phyloP scores from a whole-genome alignment of 2,113 vertebrate species.

The Forbesichthys papilliferus region DNA sequence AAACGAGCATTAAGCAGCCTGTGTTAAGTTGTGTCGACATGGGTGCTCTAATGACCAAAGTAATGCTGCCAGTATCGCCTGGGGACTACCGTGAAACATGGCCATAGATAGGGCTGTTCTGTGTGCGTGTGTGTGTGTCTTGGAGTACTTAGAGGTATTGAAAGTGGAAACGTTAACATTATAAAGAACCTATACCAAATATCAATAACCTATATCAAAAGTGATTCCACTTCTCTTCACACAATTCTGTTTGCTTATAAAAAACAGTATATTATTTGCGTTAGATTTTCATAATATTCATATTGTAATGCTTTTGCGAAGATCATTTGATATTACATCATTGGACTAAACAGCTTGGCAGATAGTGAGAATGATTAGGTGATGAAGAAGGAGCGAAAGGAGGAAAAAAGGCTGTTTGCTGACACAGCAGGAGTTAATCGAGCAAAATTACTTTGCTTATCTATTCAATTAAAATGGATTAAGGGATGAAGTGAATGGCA shows the following conservation, averaged over 20 bases:
- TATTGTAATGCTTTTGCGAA: too few relatives aligned
- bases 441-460: slow-evolving; percentile 67
- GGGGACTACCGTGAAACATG: slow-evolving; percentile 30
- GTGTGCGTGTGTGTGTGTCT: slow-evolving; percentile 8
- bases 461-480: slow-evolving; percentile 68
- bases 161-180: too few relatives aligned
- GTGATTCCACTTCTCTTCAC: neutral
- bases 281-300: too few relatives aligned
- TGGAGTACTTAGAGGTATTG: too few relatives aligned
- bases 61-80: slow-evolving; percentile 49
- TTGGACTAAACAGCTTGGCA: neutral
- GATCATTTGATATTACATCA: too few relatives aligned
- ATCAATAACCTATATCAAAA: too few relatives aligned
- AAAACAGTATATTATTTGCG: too few relatives aligned
- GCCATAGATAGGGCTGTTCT: neutral
- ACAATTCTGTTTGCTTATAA: neutral
- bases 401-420: slow-evolving; percentile 42
- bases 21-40: slow-evolving; percentile 54
- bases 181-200: too few relatives aligned
- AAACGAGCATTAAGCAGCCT: slow-evolving; percentile 45
- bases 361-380: slow-evolving; percentile 14
- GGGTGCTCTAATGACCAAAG: slow-evolving; percentile 57
- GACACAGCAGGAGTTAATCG: slow-evolving; percentile 60
- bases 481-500: slow-evolving; percentile 48
- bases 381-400: slow-evolving; percentile 26